These are phyloP conservation scores for Plectropomus leopardus DNA, from an alignment of 2,113 vertebrate genomes.

Conservation along the genomic window DNA sequence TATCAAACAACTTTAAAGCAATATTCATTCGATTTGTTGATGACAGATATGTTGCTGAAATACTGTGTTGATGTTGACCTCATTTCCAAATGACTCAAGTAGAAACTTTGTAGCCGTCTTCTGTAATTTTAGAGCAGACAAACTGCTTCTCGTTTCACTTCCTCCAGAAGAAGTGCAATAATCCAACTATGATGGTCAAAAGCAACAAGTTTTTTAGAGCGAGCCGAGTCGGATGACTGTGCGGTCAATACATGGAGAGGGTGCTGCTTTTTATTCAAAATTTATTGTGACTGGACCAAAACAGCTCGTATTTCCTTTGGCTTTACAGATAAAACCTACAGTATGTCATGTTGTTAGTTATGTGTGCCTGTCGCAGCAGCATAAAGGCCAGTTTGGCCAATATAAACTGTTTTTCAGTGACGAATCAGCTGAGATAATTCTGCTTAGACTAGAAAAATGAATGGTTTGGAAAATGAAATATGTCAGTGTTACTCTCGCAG, in stretches of 20 bases:
- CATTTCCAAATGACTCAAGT: conserved; percentile 59
- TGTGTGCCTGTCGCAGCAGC: conserved; percentile 58
- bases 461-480: conserved; percentile 67
- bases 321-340: conserved; percentile 61
- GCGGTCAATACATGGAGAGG: background rate
- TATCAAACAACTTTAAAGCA: conserved; percentile 82
- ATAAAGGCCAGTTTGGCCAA: conserved; percentile 33
- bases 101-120: conserved; percentile 56
- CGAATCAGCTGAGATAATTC: conserved; percentile 52
- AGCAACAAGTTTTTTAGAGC: conserved; percentile 42
- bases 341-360: conserved; percentile 59
- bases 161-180: conserved; percentile 74
- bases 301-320: conserved; percentile 50
- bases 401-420: conserved; percentile 48
- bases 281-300: conserved; percentile 66
- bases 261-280: conserved; percentile 41
- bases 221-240: background rate
- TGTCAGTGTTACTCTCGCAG: conserved; percentile 68
- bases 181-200: conserved; percentile 50
- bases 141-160: conserved; percentile 60
- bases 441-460: conserved; percentile 66
- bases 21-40: conserved; percentile 75
- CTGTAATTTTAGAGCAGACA: conserved; percentile 47
- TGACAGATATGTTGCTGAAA: conserved; percentile 69
- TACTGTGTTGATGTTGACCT: conserved; percentile 67